These are phyloP conservation scores for Drosophila mimica DNA, from an alignment of 2,888 invertebrate species.

Conservation along the genomic window DNA sequence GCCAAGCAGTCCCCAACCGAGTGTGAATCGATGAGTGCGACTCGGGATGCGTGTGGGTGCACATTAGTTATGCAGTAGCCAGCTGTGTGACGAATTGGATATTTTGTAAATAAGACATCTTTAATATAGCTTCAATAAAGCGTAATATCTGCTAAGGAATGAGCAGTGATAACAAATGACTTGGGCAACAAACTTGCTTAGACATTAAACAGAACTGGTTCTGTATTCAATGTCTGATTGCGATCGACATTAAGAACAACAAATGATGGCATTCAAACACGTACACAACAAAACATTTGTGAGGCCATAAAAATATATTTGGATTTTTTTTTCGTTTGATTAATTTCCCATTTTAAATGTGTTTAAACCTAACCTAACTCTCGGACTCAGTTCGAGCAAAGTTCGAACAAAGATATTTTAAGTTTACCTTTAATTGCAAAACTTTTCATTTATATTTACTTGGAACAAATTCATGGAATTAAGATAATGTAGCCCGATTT, in stretches of 20 bases:
- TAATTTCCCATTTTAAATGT: constrained; percentile 14
- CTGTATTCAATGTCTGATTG: neutral
- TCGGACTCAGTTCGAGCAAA: neutral
- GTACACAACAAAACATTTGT: neutral
- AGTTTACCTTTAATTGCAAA: constrained; percentile 7
- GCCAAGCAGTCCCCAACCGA: constrained; percentile 31
- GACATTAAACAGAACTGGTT: constrained; percentile 20
- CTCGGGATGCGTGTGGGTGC: constrained; percentile 49
- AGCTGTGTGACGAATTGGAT: constrained; percentile 76
- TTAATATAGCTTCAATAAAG: constrained; percentile 25
- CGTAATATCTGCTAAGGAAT: constrained; percentile 2
- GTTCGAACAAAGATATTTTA: neutral
- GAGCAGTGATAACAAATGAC: constrained; percentile 47
- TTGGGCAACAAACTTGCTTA: constrained; percentile 43
- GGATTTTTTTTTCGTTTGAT: neutral
- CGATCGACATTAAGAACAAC: constrained; percentile 8
- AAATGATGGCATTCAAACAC: constrained; percentile 1
- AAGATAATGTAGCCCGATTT: constrained; percentile 18
- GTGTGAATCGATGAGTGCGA: constrained; percentile 67
- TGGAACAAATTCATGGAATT: constrained; percentile 28
- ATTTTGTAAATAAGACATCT: constrained; percentile 68
- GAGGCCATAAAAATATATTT: neutral
- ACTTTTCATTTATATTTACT: constrained; percentile 5
- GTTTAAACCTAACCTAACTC: constrained; percentile 1
- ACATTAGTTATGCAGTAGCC: constrained; percentile 39